These are phyloP conservation scores for Sitodiplosis mosellana DNA, from an alignment of 1,140 invertebrate species.

Conservation along the genomic window DNA sequence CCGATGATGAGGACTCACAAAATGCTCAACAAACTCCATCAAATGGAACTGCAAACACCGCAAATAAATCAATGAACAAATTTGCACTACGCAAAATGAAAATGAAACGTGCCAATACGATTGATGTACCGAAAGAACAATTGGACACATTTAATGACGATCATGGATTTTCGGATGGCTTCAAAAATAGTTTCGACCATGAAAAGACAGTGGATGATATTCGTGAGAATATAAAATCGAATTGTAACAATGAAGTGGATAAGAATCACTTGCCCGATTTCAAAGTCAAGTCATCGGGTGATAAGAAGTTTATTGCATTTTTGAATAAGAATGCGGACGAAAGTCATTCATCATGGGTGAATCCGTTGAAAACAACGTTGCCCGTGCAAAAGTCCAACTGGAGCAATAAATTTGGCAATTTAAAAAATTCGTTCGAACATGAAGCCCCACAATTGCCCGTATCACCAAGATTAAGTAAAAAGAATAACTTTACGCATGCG, in stretches of 20 bases:
- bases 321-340: constrained; percentile 44
- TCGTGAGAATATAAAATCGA: background rate
- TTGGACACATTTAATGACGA: constrained; percentile 7
- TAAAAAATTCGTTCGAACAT: constrained; percentile 66
- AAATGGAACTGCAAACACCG: too few species aligned
- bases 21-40: too few species aligned
- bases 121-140: constrained; percentile 58
- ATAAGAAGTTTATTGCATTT: constrained; percentile 65
- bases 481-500: too few species aligned
- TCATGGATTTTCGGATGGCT: background rate
- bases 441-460: constrained; percentile 7
- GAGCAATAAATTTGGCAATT: constrained; percentile 63
- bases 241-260: background rate
- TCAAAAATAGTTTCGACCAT: background rate
- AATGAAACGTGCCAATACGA: constrained; percentile 74
- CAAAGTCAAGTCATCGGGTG: constrained; percentile 64
- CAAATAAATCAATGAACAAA: too few species aligned
- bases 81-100: constrained; percentile 31
- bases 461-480: too few species aligned
- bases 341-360: constrained; percentile 17
- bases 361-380: constrained; percentile 9
- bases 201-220: background rate
- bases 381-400: constrained; percentile 32
- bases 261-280: constrained; percentile 36
- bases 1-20: too few species aligned